Conservation (phyloP, 1,140 invertebrate species). For the Adoxophyes honmai region DNA sequence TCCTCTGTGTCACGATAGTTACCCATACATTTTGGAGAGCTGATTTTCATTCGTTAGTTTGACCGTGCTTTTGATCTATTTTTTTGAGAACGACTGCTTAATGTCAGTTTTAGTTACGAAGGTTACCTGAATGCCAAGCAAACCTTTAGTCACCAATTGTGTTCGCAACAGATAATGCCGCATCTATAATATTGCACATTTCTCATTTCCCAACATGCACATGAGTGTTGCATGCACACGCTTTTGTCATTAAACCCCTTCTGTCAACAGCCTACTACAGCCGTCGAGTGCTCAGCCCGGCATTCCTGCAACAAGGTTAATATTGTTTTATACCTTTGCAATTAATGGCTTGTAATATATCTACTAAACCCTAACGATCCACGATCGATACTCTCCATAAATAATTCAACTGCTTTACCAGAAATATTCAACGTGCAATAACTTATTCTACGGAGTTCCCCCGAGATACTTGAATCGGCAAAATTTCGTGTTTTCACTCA, state of each 20-base stretch:
- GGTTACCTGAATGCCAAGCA: too few relatives aligned
- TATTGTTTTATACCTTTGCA: neutral
- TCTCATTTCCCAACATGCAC: neutral
- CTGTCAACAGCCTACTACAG: neutral
- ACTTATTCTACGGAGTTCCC: neutral
- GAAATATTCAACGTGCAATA: neutral
- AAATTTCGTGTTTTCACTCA: neutral
- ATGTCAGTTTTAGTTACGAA: too few relatives aligned
- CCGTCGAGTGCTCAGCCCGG: neutral
- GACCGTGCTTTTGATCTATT: too few relatives aligned
- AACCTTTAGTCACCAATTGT: neutral
- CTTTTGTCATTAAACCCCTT: neutral
- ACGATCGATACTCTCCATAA: neutral
- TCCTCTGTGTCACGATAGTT: too few relatives aligned
- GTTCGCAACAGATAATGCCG: neutral
- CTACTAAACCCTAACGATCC: neutral
- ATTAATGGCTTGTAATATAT: neutral
- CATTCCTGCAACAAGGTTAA: neutral
- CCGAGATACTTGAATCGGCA: neutral
- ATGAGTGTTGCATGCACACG: neutral
- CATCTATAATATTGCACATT: conserved; percentile 2
- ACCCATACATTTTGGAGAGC: too few relatives aligned
- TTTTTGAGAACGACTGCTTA: too few relatives aligned
- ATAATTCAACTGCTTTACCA: neutral
- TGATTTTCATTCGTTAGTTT: too few relatives aligned